Evolutionary conservation across 1,140 invertebrate genomes (phyloP).

Genomic region (Maconellicoccus hirsutus): DNA sequence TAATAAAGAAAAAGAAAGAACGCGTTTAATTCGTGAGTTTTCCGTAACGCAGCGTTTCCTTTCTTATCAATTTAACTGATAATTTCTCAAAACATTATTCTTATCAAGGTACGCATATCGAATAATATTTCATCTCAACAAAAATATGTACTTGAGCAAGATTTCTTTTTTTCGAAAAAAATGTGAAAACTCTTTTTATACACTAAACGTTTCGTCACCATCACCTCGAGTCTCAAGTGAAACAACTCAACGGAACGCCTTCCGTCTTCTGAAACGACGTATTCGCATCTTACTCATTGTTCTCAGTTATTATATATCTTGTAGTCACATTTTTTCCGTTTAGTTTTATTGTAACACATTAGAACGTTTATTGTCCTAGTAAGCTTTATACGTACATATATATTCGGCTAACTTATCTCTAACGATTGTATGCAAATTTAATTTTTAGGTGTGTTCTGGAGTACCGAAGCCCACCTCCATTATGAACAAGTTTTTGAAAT

Average conservation of each 20-base stretch:
- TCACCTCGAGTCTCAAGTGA: not conserved
- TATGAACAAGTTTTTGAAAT: not conserved
- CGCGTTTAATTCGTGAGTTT: too few species aligned
- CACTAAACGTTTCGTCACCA: not conserved
- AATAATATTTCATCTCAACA: too few species aligned
- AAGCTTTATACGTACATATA: constrained; percentile 17
- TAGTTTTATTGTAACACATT: constrained; percentile 13
- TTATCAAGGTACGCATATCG: too few species aligned
- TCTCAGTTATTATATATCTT: constrained; percentile 14
- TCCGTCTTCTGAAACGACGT: not conserved
- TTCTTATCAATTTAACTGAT: too few species aligned
- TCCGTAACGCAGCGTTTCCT: too few species aligned
- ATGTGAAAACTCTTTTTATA: too few species aligned
- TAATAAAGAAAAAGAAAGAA: too few species aligned
- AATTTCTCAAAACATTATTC: too few species aligned
- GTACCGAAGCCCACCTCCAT: not conserved
- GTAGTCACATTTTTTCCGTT: constrained; percentile 12
- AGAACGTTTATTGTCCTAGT: constrained; percentile 11
- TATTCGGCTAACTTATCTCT: constrained; percentile 12
- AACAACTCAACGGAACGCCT: not conserved
- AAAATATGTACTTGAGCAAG: too few species aligned
- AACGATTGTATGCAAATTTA: constrained; percentile 17
- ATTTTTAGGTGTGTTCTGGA: constrained; percentile 7
- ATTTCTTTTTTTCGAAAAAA: too few species aligned
- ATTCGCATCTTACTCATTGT: constrained; percentile 13